phyloP scores from a whole-genome alignment of 2,888 invertebrate species.

The Eilema caniola region DNA sequence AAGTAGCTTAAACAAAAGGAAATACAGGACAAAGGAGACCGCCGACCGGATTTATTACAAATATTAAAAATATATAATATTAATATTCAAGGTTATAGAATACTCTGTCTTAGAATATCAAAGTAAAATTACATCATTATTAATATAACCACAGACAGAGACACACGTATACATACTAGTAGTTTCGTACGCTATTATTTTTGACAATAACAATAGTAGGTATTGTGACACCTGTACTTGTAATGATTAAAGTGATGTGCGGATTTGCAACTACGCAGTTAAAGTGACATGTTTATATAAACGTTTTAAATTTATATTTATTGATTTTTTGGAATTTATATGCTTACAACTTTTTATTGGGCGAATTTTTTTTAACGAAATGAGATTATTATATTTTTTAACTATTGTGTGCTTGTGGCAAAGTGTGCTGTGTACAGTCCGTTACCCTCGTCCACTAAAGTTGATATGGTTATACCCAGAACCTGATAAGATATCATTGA shows the following conservation, averaged over 20 bases:
- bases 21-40: not conserved
- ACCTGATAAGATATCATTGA: not conserved
- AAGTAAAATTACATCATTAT: not conserved
- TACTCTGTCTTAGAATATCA: not conserved
- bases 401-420: conserved; percentile 8
- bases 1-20: too few species aligned
- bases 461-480: not conserved
- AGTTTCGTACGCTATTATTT: not conserved
- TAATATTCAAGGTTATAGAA: conserved; percentile 2
- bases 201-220: not conserved
- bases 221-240: not conserved
- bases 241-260: not conserved
- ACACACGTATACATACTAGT: not conserved
- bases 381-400: not conserved
- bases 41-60: not conserved
- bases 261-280: not conserved
- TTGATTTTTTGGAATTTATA: too few species aligned
- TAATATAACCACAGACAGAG: not conserved
- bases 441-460: not conserved
- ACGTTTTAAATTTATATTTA: not conserved
- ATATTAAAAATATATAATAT: not conserved
- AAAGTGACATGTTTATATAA: not conserved
- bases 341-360: too few species aligned
- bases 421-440: not conserved
- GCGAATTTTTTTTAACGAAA: too few species aligned